These are phyloP conservation scores for Brachionus koreanus DNA, from an alignment of 1,140 invertebrate genomes.

Conservation along the genomic window DNA sequence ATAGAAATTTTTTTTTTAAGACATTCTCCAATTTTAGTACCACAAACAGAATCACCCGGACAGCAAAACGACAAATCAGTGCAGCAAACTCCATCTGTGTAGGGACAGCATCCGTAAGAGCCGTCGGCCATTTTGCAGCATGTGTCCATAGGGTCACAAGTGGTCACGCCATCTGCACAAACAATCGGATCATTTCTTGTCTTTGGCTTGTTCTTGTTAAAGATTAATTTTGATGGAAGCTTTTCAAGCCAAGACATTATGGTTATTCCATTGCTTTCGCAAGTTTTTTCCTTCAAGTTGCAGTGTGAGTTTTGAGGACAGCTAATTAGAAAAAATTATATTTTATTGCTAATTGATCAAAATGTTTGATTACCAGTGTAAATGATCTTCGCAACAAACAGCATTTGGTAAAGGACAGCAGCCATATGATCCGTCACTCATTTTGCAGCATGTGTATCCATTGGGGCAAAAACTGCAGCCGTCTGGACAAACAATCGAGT, in stretches of 20 bases:
- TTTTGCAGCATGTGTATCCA: constrained; percentile 34
- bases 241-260: constrained; percentile 32
- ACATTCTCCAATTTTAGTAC: neutral
- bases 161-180: constrained; percentile 20
- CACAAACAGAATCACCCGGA: neutral
- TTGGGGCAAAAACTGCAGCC: constrained; percentile 39
- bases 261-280: neutral
- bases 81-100: constrained; percentile 51
- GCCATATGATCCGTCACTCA: constrained; percentile 19
- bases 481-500: constrained; percentile 31
- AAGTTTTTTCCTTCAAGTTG: constrained; percentile 31
- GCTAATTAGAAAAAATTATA: neutral
- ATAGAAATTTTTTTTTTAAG: neutral
- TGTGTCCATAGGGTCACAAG: constrained; percentile 31
- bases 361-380: constrained; percentile 47
- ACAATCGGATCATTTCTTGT: neutral
- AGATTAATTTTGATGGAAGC: constrained; percentile 33
- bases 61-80: constrained; percentile 41
- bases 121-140: constrained; percentile 43
- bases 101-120: constrained; percentile 48
- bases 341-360: neutral
- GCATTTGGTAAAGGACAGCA: constrained; percentile 46
- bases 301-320: constrained; percentile 19
- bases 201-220: neutral
- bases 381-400: constrained; percentile 51